Conservation (phyloP, 1,140 invertebrate genomes). For the Hyles vespertilio region DNA sequence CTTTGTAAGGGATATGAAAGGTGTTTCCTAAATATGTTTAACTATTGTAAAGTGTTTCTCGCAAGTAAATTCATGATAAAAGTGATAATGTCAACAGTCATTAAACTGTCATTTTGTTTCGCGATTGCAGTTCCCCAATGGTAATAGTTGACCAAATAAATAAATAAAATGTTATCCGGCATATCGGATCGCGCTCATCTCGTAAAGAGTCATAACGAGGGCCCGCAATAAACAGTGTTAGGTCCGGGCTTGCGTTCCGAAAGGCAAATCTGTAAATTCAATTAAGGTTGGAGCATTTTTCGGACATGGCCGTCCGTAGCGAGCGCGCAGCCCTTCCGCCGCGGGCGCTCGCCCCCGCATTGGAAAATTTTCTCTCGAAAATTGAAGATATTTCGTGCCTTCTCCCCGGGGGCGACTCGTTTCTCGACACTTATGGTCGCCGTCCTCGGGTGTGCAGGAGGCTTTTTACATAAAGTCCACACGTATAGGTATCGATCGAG, state of each 20-base stretch:
- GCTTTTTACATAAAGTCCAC: conserved; percentile 75
- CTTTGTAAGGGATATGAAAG: too few species aligned
- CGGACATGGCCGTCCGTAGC: conserved; percentile 58
- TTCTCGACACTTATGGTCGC: conserved; percentile 73
- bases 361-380: conserved; percentile 74
- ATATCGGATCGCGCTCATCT: conserved; percentile 16
- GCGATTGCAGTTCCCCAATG: neutral
- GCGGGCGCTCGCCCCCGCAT: conserved; percentile 64
- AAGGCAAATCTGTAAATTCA: conserved; percentile 72
- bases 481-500: conserved; percentile 73
- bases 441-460: conserved; percentile 69
- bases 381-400: conserved; percentile 72
- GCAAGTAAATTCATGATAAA: too few species aligned
- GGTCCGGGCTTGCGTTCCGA: conserved; percentile 49
- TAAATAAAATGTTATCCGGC: conserved; percentile 24
- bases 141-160: conserved; percentile 8
- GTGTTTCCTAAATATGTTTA: too few species aligned
- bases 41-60: too few species aligned
- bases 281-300: conserved; percentile 69
- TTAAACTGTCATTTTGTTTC: too few species aligned
- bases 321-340: conserved; percentile 58
- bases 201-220: conserved; percentile 48
- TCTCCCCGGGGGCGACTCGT: conserved; percentile 68
- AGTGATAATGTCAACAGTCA: too few species aligned
- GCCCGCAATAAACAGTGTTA: conserved; percentile 45